Evolutionary conservation across 2,797 vertebrate species (phyloP), one percentile per base, ranked within the genome.

Genomic region (Falco peregrinus): DNA sequence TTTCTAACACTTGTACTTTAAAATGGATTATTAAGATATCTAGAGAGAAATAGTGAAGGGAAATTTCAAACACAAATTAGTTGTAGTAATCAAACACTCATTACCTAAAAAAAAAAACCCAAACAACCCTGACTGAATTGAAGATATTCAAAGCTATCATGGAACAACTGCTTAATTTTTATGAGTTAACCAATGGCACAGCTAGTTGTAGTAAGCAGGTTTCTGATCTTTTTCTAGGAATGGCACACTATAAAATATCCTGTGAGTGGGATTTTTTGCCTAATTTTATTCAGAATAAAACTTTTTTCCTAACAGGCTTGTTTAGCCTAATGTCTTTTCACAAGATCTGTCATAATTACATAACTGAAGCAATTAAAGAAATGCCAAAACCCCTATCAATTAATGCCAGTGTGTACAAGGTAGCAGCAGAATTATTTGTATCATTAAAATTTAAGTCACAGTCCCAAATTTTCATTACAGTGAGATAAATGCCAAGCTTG

Each of bases 401-500:
- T 91, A 90, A 77, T 22, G 4, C 28, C n/a, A 51, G 12, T 13
- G 7, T 54, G 33, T 56, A 70, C 26, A 87, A 47, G 37, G 13
- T 48, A 68, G 35, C 11, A 68, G 25, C 8, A 60, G 41, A 79
- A 10, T 67, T 13, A 71, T 93, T 96, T 94, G 9, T 82, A 63
- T 54, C 57, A 79, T 78, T 92, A 75, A 16, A 82, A 56, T 96
- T 95, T 94, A 95, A 47, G 54, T 90, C 76, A 78, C 20, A 92
- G 43, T 93, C 57, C 68, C 48, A 54, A 70, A 76, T 91, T 96
- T 96, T 96, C 68, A 65, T 82, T 68, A 89, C 28, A 51, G 16
- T 35, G 43, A 92, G 57, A 87, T 82, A 96, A 96, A 95, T 88
- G 74, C 41, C 74, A 97, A 92, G 59, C 35, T 54, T 92, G 86